These are phyloP conservation scores for Thamnophis elegans DNA, from an alignment of 2,797 vertebrate species.

Conservation along the genomic window DNA sequence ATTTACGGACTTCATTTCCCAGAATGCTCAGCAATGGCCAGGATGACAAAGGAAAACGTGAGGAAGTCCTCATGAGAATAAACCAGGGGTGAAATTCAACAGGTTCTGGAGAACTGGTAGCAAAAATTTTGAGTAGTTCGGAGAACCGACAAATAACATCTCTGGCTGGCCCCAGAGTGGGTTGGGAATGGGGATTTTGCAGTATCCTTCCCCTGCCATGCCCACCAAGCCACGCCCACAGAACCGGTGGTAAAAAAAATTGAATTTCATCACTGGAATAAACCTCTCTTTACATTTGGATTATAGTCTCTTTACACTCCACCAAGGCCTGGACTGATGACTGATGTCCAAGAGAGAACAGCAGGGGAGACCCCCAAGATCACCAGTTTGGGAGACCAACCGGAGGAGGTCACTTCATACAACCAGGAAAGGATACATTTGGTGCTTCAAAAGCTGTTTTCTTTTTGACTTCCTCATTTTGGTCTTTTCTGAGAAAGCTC, in stretches of 20 bases:
- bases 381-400: background rate
- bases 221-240: too few relatives aligned
- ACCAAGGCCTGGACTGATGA: background rate
- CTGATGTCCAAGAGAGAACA: background rate
- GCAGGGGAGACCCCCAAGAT: too few relatives aligned
- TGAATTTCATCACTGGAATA: background rate
- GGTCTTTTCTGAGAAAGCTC: constrained; percentile 94
- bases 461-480: constrained; percentile 93
- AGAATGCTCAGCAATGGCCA: background rate
- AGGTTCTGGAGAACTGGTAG: too few relatives aligned
- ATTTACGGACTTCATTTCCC: background rate
- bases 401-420: background rate
- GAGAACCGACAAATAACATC: too few relatives aligned
- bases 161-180: too few relatives aligned
- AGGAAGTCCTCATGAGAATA: background rate
- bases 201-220: too few relatives aligned
- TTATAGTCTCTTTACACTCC: background rate
- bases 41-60: background rate
- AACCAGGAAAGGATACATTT: constrained; percentile 84
- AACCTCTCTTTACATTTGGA: too few relatives aligned
- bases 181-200: too few relatives aligned
- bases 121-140: too few relatives aligned
- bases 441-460: constrained; percentile 87
- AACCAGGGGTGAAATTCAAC: too few relatives aligned
- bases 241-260: too few relatives aligned